These are phyloP conservation scores for Hemiprocne comata DNA, from an alignment of 2,113 vertebrate species.

Conservation along the genomic window DNA sequence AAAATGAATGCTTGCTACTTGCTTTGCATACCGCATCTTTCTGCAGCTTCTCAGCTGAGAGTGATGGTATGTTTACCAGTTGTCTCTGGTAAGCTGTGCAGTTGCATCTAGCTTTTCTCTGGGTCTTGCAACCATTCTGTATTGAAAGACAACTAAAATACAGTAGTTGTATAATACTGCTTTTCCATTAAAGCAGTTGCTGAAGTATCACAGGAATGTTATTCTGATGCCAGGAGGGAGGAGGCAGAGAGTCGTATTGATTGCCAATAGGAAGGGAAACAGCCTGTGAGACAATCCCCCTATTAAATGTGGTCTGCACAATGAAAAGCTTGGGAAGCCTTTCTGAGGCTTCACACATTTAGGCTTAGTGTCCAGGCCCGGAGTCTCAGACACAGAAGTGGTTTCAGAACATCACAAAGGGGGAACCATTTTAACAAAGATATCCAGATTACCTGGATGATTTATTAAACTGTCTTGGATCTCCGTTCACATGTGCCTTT, in stretches of 20 bases:
- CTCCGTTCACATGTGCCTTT: not conserved
- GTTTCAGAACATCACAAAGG: not conserved
- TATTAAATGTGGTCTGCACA: slow-evolving; percentile 31
- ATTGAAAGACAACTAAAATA: slow-evolving; percentile 8
- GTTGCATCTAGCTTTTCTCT: not conserved
- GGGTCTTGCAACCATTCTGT: not conserved
- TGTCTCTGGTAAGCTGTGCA: not conserved
- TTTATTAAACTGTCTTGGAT: not conserved
- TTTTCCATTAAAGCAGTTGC: slow-evolving; percentile 40
- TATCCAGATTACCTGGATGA: not conserved
- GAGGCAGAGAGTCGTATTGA: not conserved
- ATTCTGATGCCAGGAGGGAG: slow-evolving; percentile 19
- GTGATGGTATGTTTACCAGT: not conserved
- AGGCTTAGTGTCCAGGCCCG: not conserved
- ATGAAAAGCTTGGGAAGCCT: slow-evolving; percentile 37
- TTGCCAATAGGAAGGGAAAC: slow-evolving; percentile 22
- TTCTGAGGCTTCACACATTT: slow-evolving; percentile 1
- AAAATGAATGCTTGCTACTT: not conserved
- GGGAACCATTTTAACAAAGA: not conserved
- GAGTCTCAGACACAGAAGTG: not conserved
- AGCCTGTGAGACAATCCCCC: slow-evolving; percentile 23
- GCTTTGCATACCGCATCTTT: not conserved
- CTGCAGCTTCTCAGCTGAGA: not conserved
- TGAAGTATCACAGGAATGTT: slow-evolving; percentile 58
- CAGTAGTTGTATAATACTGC: not conserved